Evolutionary conservation across 1,140 invertebrate genomes (phyloP).

Genomic region (Drosophila aff.): DNA sequence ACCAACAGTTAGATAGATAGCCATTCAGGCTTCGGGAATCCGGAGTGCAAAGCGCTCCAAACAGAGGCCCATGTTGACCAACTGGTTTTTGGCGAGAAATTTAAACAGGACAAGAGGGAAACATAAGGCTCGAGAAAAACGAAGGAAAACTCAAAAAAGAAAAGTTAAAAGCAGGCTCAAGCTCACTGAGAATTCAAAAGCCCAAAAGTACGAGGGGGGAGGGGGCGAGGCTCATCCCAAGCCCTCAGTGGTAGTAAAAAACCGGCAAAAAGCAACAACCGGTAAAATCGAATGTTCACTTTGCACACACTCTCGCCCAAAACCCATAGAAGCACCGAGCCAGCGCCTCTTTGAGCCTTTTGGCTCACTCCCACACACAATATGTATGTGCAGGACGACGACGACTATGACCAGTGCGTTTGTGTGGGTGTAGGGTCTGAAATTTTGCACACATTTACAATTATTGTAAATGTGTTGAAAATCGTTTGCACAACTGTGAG

Average conservation of each 20-base stretch:
- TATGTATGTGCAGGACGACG: conserved; percentile 23
- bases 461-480: conserved; percentile 84
- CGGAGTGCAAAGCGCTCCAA: conserved; percentile 1
- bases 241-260: conserved; percentile 43
- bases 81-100: conserved; percentile 44
- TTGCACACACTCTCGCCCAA: conserved; percentile 38
- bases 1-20: conserved; percentile 26
- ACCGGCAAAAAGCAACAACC: conserved; percentile 82
- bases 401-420: conserved; percentile 1
- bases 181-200: conserved; percentile 49
- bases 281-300: conserved; percentile 84
- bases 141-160: conserved; percentile 2
- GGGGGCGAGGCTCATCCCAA: conserved; percentile 7
- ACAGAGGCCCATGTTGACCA: conserved; percentile 46
- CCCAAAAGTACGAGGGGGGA: conserved; percentile 52
- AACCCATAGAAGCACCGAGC: conserved; percentile 6
- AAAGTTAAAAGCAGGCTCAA: conserved; percentile 21
- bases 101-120: conserved; percentile 48
- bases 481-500: conserved; percentile 83
- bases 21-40: neutral
- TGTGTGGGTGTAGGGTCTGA: conserved; percentile 50
- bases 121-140: conserved; percentile 1
- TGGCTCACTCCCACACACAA: conserved; percentile 36
- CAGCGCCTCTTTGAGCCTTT: neutral
- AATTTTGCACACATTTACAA: conserved; percentile 85